phyloP scores from a whole-genome alignment of 2,113 vertebrate species.

The Lampris incognitus region DNA sequence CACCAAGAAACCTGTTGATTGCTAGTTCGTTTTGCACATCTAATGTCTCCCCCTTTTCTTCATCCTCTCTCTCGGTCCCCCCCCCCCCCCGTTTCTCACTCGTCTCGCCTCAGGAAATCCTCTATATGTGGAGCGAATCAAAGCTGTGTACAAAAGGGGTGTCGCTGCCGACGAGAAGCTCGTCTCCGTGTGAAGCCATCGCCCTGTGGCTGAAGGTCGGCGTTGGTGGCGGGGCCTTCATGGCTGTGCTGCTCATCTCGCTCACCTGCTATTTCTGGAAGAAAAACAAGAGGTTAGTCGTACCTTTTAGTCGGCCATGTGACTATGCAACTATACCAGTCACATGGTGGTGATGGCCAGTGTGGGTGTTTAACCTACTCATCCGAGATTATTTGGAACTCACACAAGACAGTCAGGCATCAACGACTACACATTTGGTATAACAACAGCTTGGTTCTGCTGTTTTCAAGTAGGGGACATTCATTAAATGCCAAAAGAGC shows the following conservation, averaged over 20 bases:
- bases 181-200: conserved; percentile 89
- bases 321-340: too few species aligned
- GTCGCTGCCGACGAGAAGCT: conserved; percentile 86
- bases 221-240: conserved; percentile 89
- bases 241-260: conserved; percentile 89
- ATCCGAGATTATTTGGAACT: conserved; percentile 1
- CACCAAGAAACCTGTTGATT: too few species aligned
- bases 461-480: not conserved
- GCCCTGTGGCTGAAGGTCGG: conserved; percentile 95
- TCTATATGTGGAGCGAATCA: conserved; percentile 95
- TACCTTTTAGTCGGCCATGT: not conserved
- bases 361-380: not conserved
- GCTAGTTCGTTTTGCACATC: too few species aligned
- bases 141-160: conserved; percentile 90
- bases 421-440: conserved; percentile 10
- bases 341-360: too few species aligned
- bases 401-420: conserved; percentile 12
- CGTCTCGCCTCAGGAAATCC: conserved; percentile 84
- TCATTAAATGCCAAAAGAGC: too few species aligned
- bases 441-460: not conserved
- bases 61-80: not conserved
- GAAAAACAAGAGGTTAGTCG: conserved; percentile 94
- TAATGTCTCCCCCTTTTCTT: not conserved
- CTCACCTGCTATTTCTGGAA: conserved; percentile 99
- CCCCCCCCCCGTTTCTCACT: not conserved